Evolutionary conservation across 2,797 vertebrate species (phyloP).

Genomic region (Anisognathus igniventris): DNA sequence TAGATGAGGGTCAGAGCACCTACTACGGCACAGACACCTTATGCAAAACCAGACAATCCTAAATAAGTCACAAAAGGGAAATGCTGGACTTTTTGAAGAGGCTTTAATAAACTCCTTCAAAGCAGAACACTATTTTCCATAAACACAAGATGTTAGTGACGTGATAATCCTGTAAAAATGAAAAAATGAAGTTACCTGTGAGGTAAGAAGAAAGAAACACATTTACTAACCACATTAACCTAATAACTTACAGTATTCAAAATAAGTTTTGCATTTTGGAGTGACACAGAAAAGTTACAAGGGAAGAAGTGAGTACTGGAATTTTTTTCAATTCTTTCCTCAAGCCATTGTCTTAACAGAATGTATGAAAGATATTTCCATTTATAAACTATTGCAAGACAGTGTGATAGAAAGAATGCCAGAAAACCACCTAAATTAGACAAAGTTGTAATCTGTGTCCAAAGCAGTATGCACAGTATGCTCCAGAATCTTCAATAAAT

Average conservation of each 20-base stretch:
- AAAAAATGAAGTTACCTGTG: background rate
- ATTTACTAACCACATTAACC: background rate
- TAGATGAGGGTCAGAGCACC: background rate
- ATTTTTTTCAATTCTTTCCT: background rate
- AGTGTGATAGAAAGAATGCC: background rate
- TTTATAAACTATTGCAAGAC: background rate
- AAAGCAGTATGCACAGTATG: background rate
- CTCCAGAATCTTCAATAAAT: constrained; percentile 21
- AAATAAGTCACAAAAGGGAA: background rate
- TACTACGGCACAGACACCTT: background rate
- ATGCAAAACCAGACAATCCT: background rate
- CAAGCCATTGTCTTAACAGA: background rate
- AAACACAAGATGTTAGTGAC: background rate
- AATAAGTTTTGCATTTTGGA: background rate
- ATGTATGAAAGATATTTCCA: background rate
- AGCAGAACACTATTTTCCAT: background rate
- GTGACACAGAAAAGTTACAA: background rate
- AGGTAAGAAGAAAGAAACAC: background rate
- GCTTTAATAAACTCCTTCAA: background rate
- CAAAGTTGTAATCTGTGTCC: constrained; percentile 1
- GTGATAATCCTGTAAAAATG: background rate
- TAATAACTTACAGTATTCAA: background rate
- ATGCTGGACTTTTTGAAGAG: background rate
- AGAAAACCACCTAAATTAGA: constrained; percentile 22
- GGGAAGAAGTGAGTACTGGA: background rate